phyloP scores from a whole-genome alignment of 2,888 invertebrate species.

The Encarsia formosa region DNA sequence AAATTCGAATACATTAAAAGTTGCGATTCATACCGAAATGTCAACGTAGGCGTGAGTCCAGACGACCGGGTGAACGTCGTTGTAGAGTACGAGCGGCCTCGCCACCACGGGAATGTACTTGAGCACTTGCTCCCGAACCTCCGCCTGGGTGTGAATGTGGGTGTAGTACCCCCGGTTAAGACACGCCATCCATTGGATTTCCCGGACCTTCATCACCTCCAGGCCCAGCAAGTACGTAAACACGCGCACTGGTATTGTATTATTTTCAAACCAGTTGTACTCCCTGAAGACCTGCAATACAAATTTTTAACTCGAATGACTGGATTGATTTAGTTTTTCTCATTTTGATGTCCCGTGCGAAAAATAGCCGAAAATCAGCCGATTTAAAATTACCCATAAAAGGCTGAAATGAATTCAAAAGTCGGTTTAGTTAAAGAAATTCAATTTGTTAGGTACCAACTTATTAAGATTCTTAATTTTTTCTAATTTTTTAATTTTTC shows the following conservation, averaged over 20 bases:
- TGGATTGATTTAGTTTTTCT: neutral
- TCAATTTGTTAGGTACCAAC: no score
- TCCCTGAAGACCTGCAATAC: constrained; percentile 64
- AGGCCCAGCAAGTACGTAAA: constrained; percentile 95
- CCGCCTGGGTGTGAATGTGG: constrained; percentile 91
- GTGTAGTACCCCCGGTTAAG: constrained; percentile 91
- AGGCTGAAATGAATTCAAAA: no score
- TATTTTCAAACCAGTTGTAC: constrained; percentile 73
- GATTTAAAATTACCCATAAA: no score
- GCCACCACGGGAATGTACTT: constrained; percentile 95
- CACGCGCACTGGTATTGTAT: constrained; percentile 78
- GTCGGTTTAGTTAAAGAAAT: neutral
- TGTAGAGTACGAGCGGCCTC: constrained; percentile 74
- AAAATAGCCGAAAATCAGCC: no score
- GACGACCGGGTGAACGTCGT: constrained; percentile 71
- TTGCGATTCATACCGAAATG: constrained; percentile 70
- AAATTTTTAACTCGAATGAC: neutral
- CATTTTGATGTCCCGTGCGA: no score
- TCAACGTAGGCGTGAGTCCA: constrained; percentile 96
- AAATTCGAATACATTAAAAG: no score
- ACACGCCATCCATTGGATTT: constrained; percentile 93
- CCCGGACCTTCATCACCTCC: constrained; percentile 84
- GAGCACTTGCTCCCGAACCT: constrained; percentile 92
- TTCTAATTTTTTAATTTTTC: no score
- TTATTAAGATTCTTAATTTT: no score